Percentiles rank a stretch among this genome's conserved stretches.
These are phyloP conservation scores for Scomberomorus guttatus DNA, from an alignment of 2,797 vertebrate genomes.

Conservation along the genomic window DNA sequence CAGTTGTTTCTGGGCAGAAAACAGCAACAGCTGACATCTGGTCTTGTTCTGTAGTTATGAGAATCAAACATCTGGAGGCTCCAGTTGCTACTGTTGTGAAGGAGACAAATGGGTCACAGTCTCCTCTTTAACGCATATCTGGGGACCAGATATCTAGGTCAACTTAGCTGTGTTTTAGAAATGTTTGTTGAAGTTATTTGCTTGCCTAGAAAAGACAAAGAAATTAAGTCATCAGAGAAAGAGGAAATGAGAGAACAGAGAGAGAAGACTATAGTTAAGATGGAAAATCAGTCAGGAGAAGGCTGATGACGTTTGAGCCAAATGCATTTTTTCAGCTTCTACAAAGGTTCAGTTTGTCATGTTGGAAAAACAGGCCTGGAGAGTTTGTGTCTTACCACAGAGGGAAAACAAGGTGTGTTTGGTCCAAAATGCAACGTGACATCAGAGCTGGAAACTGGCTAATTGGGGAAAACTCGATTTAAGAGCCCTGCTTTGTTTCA, in stretches of 20 bases:
- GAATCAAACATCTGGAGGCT: conserved; percentile 77
- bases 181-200: conserved; percentile 25
- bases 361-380: conserved; percentile 19
- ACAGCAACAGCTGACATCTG: conserved; percentile 71
- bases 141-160: conserved; percentile 66
- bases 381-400: conserved; percentile 30
- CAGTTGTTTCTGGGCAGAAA: conserved; percentile 62
- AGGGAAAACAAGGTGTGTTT: conserved; percentile 59
- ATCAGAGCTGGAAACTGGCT: conserved; percentile 56
- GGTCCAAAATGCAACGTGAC: conserved; percentile 50
- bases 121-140: conserved; percentile 48
- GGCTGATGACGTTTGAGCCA: conserved; percentile 12
- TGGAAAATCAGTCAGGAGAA: conserved; percentile 8
- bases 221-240: conserved; percentile 26
- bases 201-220: conserved; percentile 35
- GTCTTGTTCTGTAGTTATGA: conserved; percentile 64
- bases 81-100: conserved; percentile 66
- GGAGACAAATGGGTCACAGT: conserved; percentile 59
- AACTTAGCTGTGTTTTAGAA: conserved; percentile 31
- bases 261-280: neutral
- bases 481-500: conserved; percentile 61
- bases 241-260: conserved; percentile 12
- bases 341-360: conserved; percentile 31
- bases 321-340: neutral
- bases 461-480: conserved; percentile 63